Base-by-base conservation (phyloP, 2,888 invertebrate species). In the Neoitamus cyanurus region DNA sequence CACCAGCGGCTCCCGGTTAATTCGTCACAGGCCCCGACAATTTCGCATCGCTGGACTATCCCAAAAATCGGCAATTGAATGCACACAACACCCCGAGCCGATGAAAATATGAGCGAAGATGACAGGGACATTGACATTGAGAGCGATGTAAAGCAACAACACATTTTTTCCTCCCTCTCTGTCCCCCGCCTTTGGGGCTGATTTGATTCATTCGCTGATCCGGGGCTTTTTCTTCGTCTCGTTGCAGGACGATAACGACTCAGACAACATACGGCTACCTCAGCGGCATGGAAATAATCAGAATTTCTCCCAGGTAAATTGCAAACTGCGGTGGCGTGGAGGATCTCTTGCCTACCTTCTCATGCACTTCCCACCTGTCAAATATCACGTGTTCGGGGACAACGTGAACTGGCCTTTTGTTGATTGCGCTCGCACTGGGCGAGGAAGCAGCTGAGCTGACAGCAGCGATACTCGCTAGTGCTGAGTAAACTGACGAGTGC, bases 71-170 rank as follows among this genome's bases (percentile, higher is more conserved):
- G 58, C 25, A 58, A 58, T 58, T 58, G 58, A 25, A 58, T 58
- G 58, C 58, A 58, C 58, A 58, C 58, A 58, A 58, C 58, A 58
- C 58, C 58, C 9, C 58, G 58, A 58, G 25, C 58, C 58, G 20
- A 77, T 77, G 77, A 77, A 82, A 83, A 83, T 89, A 97, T 98
- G 97, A 97, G 97, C 92, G 98, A 98, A 92, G 98, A 98, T 92
- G 98, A 98, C 92, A 94, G 97, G 89, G 97, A 98, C 92, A 96
- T 97, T 91, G 98, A 98, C 92, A 96, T 97, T 90, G 97, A 97
- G 93, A 98, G 97, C 93, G 97, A 97, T 93, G 97, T 97, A 93
- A 94, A 96, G 58, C 58, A 58, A 58, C 58, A 58, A 58, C 25
- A 25, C 58, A 58, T 25, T 25, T 15, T 25, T 25, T 2, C 58